These are phyloP conservation scores for Xiphorhynchus elegans DNA, from an alignment of 2,113 vertebrate genomes.

Conservation along the genomic window DNA sequence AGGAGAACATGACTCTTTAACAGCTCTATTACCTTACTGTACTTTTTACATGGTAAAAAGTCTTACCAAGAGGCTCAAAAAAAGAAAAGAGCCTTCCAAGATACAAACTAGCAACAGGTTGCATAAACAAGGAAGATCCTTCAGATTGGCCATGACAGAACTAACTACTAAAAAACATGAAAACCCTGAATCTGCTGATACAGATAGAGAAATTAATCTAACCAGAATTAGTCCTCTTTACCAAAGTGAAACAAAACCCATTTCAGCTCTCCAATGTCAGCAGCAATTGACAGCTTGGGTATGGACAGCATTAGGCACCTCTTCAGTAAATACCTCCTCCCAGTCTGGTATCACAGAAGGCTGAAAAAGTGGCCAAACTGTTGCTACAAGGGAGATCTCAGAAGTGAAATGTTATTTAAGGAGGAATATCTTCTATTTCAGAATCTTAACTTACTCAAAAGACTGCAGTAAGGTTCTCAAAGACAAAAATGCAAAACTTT, in stretches of 20 bases:
- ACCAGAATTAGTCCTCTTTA: background rate
- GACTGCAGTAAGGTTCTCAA: background rate
- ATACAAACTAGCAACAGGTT: background rate
- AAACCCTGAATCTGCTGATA: background rate
- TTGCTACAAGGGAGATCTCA: background rate
- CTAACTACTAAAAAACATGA: background rate
- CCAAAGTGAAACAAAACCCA: background rate
- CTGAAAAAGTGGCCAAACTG: background rate
- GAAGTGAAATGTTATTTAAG: background rate
- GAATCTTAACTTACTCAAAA: background rate
- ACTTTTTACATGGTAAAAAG: background rate
- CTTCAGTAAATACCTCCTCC: background rate
- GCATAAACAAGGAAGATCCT: background rate
- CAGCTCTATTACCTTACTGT: background rate
- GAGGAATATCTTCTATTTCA: background rate
- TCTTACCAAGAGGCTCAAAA: accelerated
- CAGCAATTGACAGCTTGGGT: background rate
- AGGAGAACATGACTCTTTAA: background rate
- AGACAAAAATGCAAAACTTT: background rate
- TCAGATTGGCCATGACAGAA: background rate
- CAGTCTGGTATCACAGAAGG: background rate
- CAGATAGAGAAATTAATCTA: background rate
- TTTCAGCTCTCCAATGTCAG: background rate
- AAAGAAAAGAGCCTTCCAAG: background rate
- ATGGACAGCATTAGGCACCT: accelerated